Percentiles rank a stretch among this genome's conserved stretches.
Evolutionary conservation across 2,888 invertebrate genomes (phyloP).

Genomic region (Xiphydria camelus): DNA sequence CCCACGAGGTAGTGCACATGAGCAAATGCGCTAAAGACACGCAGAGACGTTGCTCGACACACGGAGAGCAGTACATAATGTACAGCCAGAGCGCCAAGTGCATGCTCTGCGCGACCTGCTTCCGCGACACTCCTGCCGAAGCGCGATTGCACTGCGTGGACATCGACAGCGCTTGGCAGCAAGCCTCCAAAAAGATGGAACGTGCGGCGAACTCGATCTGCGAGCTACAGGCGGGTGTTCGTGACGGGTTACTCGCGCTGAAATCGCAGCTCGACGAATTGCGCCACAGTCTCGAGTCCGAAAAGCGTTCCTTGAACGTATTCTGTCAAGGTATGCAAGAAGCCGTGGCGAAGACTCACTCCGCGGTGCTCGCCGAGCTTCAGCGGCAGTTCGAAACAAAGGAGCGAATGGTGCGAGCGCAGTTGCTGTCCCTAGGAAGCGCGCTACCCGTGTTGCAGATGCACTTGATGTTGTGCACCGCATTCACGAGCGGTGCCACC

Average conservation of each 20-base stretch:
- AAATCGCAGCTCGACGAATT: conserved; percentile 71
- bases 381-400: conserved; percentile 66
- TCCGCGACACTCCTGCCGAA: conserved; percentile 70
- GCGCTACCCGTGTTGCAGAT: conserved; percentile 71
- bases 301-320: conserved; percentile 68
- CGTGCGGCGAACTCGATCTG: conserved; percentile 62
- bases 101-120: conserved; percentile 77
- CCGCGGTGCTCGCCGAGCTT: conserved; percentile 68
- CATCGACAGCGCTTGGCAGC: conserved; percentile 74
- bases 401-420: conserved; percentile 62
- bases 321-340: conserved; percentile 71
- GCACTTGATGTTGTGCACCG: conserved; percentile 71
- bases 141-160: conserved; percentile 72
- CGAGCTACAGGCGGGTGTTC: conserved; percentile 68
- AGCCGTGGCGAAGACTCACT: conserved; percentile 69
- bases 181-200: conserved; percentile 72
- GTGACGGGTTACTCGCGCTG: conserved; percentile 69
- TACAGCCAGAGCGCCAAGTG: conserved; percentile 70
- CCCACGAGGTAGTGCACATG: conserved; percentile 74
- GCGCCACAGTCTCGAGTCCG: conserved; percentile 66
- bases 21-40: conserved; percentile 71
- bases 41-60: conserved; percentile 69
- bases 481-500: conserved; percentile 72
- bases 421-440: conserved; percentile 63
- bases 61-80: conserved; percentile 77